phyloP scores from a whole-genome alignment of 2,113 vertebrate species.

The Alethe diademata region DNA sequence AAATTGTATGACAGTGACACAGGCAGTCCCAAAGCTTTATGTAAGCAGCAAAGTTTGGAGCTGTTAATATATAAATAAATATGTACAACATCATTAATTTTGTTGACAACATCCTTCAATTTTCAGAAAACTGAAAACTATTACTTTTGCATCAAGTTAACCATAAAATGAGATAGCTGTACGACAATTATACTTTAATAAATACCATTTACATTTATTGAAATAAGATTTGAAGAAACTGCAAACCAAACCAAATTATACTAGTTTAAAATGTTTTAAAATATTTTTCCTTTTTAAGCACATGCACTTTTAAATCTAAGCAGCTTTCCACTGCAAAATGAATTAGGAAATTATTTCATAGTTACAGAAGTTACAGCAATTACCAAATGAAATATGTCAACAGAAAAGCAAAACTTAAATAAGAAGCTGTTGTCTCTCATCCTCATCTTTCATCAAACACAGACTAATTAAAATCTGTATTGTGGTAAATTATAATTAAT shows the following conservation, averaged over 20 bases:
- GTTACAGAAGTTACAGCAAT: not conserved
- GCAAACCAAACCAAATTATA: not conserved
- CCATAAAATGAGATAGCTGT: not conserved
- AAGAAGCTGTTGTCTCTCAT: not conserved
- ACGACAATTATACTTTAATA: not conserved
- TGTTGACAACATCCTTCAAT: not conserved
- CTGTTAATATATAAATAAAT: not conserved
- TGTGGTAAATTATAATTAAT: not conserved
- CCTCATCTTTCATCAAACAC: not conserved
- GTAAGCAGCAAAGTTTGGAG: not conserved
- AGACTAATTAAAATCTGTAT: conserved; percentile 29
- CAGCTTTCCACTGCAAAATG: not conserved
- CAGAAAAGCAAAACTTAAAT: not conserved
- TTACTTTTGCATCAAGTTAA: not conserved
- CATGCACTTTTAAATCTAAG: not conserved
- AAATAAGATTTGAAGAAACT: not conserved
- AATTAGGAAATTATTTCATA: not conserved
- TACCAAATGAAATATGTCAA: not conserved
- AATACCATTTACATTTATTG: not conserved
- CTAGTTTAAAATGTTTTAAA: not conserved
- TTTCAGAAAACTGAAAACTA: not conserved
- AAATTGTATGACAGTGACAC: not conserved
- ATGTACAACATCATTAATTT: not conserved
- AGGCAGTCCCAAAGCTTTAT: not conserved
- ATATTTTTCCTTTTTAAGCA: not conserved